phyloP scores from a whole-genome alignment of 2,797 vertebrate genomes.

The Pangasius mekongensis region DNA sequence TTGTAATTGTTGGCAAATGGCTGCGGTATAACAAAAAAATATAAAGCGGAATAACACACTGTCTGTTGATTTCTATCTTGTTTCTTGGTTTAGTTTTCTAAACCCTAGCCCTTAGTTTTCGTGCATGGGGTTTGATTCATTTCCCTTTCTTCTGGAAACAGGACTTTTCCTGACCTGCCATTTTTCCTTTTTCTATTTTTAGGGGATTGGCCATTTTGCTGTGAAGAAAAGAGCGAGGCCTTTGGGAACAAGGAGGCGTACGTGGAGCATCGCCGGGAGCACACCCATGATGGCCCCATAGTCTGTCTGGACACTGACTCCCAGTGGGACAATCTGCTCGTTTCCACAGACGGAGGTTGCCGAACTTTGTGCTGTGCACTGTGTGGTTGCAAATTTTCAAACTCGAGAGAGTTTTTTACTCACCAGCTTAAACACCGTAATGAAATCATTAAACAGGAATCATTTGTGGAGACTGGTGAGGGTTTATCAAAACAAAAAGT shows the following conservation, averaged over 20 bases:
- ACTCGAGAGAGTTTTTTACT: conserved; percentile 64
- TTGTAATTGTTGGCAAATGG: not conserved
- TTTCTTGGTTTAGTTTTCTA: not conserved
- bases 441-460: conserved; percentile 55
- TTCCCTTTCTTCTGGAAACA: conserved; percentile 31
- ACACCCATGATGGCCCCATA: conserved; percentile 66
- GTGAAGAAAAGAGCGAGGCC: conserved; percentile 73
- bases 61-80: no score
- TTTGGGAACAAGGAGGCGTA: conserved; percentile 70
- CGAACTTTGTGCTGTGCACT: conserved; percentile 65
- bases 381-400: conserved; percentile 67
- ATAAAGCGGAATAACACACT: not conserved
- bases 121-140: conserved; percentile 35
- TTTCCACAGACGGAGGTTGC: conserved; percentile 64
- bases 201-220: conserved; percentile 75
- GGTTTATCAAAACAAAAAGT: conserved; percentile 61
- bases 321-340: conserved; percentile 62
- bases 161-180: conserved; percentile 68
- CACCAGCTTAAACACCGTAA: conserved; percentile 70
- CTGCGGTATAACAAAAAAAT: no score
- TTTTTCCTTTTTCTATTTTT: conserved; percentile 74
- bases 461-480: conserved; percentile 35
- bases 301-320: conserved; percentile 62
- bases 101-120: not conserved
- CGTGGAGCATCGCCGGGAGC: conserved; percentile 68